phyloP scores from a whole-genome alignment of 2,113 vertebrate species.

The Oreochromis spilurus region DNA sequence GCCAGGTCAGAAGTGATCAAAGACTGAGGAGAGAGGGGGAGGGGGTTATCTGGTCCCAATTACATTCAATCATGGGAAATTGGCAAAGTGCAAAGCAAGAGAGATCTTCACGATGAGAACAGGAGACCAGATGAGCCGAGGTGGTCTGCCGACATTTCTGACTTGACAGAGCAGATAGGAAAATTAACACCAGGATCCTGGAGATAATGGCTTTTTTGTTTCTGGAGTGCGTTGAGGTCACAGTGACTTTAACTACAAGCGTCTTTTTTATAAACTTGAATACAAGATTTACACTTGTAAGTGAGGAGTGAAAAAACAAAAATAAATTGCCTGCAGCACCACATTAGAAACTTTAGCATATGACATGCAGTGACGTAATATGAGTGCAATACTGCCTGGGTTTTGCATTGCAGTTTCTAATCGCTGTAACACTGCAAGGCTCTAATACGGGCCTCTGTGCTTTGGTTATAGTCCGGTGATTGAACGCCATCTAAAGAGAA shows the following conservation, averaged over 20 bases:
- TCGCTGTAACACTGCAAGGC: not conserved
- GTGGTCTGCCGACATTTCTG: slow-evolving; percentile 49
- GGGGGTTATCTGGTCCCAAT: slow-evolving; percentile 68
- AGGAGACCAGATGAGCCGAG: slow-evolving; percentile 58
- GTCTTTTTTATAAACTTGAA: not conserved
- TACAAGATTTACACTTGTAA: not conserved
- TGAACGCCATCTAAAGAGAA: not conserved
- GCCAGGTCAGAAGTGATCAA: slow-evolving; percentile 67
- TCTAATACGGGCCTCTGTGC: not conserved
- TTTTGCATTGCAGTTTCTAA: not conserved
- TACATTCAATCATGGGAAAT: slow-evolving; percentile 69
- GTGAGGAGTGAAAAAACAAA: not conserved
- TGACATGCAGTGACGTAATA: not conserved
- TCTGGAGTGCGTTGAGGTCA: not conserved
- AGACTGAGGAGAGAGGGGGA: slow-evolving; percentile 27
- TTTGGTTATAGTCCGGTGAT: not conserved
- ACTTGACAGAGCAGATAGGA: slow-evolving; percentile 26
- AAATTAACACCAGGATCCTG: not conserved
- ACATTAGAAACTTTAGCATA: not conserved
- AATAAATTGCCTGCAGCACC: not conserved
- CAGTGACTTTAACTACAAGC: not conserved
- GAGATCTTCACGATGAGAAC: slow-evolving; percentile 55
- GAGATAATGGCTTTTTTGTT: not conserved
- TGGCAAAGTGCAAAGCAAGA: slow-evolving; percentile 61
- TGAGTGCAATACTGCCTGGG: not conserved